Percentiles rank a stretch among this genome's conserved stretches.
phyloP scores from a whole-genome alignment of 2,113 vertebrate species.

The Istiophorus platypterus region DNA sequence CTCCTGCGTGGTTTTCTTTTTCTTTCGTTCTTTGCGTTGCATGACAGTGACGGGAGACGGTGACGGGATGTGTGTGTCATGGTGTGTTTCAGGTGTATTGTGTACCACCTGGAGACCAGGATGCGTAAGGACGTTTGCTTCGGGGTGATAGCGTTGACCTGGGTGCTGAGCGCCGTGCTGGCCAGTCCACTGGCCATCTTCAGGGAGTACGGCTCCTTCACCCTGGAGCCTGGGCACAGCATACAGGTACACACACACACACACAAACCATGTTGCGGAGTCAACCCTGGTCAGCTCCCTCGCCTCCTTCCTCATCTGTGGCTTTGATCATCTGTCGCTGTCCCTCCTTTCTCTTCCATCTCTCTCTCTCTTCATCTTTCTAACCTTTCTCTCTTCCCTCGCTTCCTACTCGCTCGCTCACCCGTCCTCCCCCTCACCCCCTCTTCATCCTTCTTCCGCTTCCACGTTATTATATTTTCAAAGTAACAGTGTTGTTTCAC shows the following conservation, averaged over 20 bases:
- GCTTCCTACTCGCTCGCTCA: neutral
- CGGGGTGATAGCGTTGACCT: conserved; percentile 91
- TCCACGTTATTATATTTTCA: neutral
- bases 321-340: too few relatives aligned
- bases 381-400: neutral
- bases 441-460: neutral
- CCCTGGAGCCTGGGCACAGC: conserved; percentile 88
- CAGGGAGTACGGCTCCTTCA: conserved; percentile 91
- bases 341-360: neutral
- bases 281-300: too few relatives aligned
- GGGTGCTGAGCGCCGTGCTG: conserved; percentile 91
- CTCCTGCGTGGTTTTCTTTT: too few relatives aligned
- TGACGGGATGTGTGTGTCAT: neutral
- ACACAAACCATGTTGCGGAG: neutral
- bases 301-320: neutral
- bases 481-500: neutral
- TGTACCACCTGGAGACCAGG: conserved; percentile 95
- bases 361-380: neutral
- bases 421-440: neutral
- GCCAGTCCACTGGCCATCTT: conserved; percentile 96
- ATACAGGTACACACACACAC: conserved; percentile 81
- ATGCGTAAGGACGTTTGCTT: conserved; percentile 93
- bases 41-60: neutral
- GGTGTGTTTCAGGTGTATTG: conserved; percentile 86
- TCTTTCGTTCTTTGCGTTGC: too few relatives aligned